phyloP scores from a whole-genome alignment of 1,140 invertebrate genomes.

The Thrips palmi region DNA sequence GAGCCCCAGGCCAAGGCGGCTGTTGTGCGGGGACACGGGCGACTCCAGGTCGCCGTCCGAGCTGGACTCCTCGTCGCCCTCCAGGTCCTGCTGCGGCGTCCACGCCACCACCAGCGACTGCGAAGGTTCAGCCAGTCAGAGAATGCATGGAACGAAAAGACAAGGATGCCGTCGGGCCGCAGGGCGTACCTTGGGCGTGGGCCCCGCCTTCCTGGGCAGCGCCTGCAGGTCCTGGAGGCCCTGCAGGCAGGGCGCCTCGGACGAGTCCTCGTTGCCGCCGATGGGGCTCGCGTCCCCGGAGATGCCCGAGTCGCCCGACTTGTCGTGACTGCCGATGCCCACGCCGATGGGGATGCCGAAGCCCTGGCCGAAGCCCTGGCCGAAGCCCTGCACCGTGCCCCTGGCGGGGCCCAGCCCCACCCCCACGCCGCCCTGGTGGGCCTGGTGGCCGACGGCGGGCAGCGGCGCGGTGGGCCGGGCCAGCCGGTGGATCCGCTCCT shows the following conservation, averaged over 20 bases:
- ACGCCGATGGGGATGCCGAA: neutral
- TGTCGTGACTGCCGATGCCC: slow-evolving; percentile 36
- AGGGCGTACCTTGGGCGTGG: neutral
- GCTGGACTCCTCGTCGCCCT: slow-evolving; percentile 41
- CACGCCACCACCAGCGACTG: too few species aligned
- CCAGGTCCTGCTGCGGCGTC: slow-evolving; percentile 67
- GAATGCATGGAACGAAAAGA: too few species aligned
- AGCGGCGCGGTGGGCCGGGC: slow-evolving; percentile 32
- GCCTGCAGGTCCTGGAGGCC: too few species aligned
- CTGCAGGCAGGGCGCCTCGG: slow-evolving; percentile 4
- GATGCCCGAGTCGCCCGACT: slow-evolving; percentile 62
- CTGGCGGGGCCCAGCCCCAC: slow-evolving; percentile 22
- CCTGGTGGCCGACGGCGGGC: slow-evolving; percentile 14
- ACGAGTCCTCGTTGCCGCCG: slow-evolving; percentile 6
- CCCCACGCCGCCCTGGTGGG: slow-evolving; percentile 16
- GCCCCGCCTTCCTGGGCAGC: neutral
- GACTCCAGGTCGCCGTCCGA: slow-evolving; percentile 39
- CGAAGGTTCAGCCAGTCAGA: too few species aligned
- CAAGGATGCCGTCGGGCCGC: too few species aligned
- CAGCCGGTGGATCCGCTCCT: slow-evolving; percentile 36
- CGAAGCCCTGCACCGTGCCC: too few species aligned
- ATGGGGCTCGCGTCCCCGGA: slow-evolving; percentile 45
- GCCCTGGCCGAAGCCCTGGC: too few species aligned
- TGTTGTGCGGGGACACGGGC: slow-evolving; percentile 17
- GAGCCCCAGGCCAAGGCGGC: too few species aligned